Evolutionary conservation across 2,797 vertebrate species (phyloP).

Genomic region (Lepidocolaptes lacrymiger): DNA sequence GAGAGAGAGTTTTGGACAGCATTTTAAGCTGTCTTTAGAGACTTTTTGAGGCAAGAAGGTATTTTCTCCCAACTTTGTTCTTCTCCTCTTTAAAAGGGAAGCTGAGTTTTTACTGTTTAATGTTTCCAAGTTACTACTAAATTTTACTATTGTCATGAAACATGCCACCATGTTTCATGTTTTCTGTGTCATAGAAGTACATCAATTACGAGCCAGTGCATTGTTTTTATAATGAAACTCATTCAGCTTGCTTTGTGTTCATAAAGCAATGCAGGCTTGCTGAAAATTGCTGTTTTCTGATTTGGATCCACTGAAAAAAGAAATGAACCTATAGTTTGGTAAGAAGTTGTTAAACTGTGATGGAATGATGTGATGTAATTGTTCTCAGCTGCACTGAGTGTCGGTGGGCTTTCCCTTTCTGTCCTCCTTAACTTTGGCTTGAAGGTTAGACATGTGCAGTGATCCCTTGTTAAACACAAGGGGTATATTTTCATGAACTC

Average conservation of each 20-base stretch:
- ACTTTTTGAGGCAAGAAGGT: background rate
- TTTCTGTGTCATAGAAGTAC: background rate
- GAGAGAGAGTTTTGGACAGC: background rate
- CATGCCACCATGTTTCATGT: rapidly evolving
- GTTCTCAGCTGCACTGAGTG: background rate
- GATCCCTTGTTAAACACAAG: background rate
- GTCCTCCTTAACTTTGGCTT: background rate
- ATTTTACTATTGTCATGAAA: background rate
- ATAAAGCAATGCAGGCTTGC: background rate
- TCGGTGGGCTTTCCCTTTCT: background rate
- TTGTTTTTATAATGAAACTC: background rate
- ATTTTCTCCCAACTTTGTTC: background rate
- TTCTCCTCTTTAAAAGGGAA: background rate
- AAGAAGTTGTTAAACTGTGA: background rate
- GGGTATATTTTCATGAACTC: background rate
- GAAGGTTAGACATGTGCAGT: background rate
- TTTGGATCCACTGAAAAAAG: background rate
- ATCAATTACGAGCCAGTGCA: background rate
- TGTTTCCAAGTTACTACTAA: background rate
- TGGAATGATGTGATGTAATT: background rate
- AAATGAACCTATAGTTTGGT: background rate
- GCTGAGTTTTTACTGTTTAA: background rate
- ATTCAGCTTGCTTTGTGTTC: background rate
- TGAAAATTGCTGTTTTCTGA: background rate
- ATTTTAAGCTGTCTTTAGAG: background rate